Conservation (phyloP, 2,888 invertebrate species). For the Drosophila lutescens region DNA sequence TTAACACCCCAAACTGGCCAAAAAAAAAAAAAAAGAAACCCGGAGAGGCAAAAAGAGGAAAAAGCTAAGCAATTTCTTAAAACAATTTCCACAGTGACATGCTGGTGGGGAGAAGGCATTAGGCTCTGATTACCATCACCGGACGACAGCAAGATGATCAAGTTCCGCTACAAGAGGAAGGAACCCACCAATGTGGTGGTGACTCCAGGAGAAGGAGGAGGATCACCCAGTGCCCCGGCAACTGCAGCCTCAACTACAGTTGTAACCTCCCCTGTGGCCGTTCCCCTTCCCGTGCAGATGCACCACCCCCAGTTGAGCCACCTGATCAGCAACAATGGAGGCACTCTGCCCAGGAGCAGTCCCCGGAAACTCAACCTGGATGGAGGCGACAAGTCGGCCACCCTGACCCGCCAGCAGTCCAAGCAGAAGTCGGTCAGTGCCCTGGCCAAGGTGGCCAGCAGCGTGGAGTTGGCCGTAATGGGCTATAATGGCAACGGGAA, state of each 20-base stretch:
- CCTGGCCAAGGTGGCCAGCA: constrained; percentile 80
- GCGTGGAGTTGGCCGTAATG: constrained; percentile 71
- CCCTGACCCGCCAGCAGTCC: constrained; percentile 79
- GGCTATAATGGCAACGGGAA: constrained; percentile 47
- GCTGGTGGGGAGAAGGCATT: background rate
- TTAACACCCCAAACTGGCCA: constrained; percentile 5
- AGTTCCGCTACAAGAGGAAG: constrained; percentile 88
- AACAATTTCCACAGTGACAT: constrained; percentile 15
- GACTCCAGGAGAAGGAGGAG: constrained; percentile 5
- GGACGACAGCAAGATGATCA: constrained; percentile 86
- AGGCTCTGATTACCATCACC: background rate
- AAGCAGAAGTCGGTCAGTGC: constrained; percentile 55
- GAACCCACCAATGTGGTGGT: constrained; percentile 84
- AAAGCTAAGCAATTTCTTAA: constrained; percentile 5
- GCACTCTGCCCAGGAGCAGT: constrained; percentile 81
- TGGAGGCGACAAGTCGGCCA: constrained; percentile 75
- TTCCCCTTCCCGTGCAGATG: constrained; percentile 9
- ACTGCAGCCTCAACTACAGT: background rate
- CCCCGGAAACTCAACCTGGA: constrained; percentile 78
- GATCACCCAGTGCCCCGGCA: background rate
- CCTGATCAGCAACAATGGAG: constrained; percentile 71
- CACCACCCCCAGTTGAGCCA: constrained; percentile 74
- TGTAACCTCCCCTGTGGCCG: background rate
- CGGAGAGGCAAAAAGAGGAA: too few relatives aligned
- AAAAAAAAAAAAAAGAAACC: background rate